Conservation (phyloP, 1,140 invertebrate genomes). For the Drosophila gunungcola region DNA sequence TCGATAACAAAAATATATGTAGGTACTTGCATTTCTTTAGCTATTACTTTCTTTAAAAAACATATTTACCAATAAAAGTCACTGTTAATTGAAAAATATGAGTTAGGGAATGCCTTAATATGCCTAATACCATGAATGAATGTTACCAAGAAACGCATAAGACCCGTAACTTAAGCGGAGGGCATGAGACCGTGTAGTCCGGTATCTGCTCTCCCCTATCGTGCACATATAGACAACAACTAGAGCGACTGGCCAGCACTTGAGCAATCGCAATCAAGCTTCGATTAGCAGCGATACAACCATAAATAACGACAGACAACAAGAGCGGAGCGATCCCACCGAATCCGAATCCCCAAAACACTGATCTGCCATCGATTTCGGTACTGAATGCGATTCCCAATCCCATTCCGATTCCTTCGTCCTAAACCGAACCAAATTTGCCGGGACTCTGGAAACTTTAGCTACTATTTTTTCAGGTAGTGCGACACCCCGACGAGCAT, state of each 20-base stretch:
- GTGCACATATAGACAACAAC: constrained; percentile 50
- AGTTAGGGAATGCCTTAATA: no score
- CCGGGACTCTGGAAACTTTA: background rate
- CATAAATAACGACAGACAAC: constrained; percentile 67
- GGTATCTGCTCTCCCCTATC: constrained; percentile 27
- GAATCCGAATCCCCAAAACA: constrained; percentile 2
- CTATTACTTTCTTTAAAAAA: no score
- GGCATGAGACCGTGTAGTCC: constrained; percentile 1
- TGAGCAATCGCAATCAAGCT: constrained; percentile 72
- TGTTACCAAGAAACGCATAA: background rate
- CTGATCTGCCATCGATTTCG: constrained; percentile 10
- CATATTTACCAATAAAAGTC: no score
- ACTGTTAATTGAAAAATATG: no score
- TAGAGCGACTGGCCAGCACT: constrained; percentile 39
- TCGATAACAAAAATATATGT: no score
- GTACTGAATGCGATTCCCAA: background rate
- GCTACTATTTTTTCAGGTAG: constrained; percentile 47
- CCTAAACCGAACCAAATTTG: background rate
- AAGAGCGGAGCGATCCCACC: constrained; percentile 6
- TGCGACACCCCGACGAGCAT: constrained; percentile 85
- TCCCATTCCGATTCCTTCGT: background rate
- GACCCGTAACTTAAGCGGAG: constrained; percentile 4
- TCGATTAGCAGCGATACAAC: constrained; percentile 68
- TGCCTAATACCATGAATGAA: background rate
- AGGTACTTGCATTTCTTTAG: no score